Evolutionary conservation across 2,888 invertebrate species (phyloP), one percentile per base, ranked within the genome.

Genomic region (Caenorhabditis virilis): DNA sequence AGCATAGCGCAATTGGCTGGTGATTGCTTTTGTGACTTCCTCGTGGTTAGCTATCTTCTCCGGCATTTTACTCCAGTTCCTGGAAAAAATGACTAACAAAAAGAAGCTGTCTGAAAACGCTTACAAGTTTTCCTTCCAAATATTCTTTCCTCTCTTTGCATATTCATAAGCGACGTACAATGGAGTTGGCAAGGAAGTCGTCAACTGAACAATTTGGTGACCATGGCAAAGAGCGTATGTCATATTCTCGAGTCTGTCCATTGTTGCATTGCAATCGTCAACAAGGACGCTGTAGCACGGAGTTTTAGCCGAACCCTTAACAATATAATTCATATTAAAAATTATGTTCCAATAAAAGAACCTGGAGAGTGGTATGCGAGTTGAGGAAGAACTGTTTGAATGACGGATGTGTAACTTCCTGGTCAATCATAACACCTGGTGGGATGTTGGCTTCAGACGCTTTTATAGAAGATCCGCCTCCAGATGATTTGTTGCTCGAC

Each of bases 331-430:
- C 23, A 4, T 35, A 5, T 43, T 16, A 27, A 42, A 20, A 7
- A 54, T 18, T 6, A 46, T 11, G 16, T 47, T 38, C 2, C 11
- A 23, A 5, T 22, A n/a, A n/a, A n/a, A n/a, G n/a, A 25, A 74
- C 78, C 68, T 81, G 80, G 6, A 80, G 66, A 15, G 82, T 78
- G 18, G 58, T 58, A 59, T 82, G 79, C 5, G 74, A 63, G 47
- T 75, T 78, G 38, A 80, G 58, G 65, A 61, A 80, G 64, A 80
- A 80, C 58, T 80, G 77, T 30, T 69, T 69, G 68, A 45, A 72
- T 2, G 58, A 43, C 1, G 79, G 77, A 54, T 77, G 72, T 1
- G 69, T 69, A 9, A 77, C 47, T 2, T 48, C 39, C 0, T 50
- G 42, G 45, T 82, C 81, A 22, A 82, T 58, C 15, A 78, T 70